Evolutionary conservation across 2,797 vertebrate genomes (phyloP), one percentile per base, ranked within the genome.

Genomic region (Synanceia verrucosa): DNA sequence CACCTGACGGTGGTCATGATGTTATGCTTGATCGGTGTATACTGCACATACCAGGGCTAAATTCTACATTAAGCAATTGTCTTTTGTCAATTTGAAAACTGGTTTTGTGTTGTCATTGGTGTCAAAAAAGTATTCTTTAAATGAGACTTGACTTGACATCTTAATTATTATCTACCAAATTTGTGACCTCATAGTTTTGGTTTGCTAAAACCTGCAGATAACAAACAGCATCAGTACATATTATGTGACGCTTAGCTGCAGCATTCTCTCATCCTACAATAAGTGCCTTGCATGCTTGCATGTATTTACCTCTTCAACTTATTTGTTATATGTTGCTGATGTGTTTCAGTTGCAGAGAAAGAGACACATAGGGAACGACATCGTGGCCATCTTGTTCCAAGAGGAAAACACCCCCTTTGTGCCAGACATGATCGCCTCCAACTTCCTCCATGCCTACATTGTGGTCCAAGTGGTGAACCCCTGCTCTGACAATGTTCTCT

Each of bases 311-410:
- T 14, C 3, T 29, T n/a, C 36, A 47, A 73, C 44, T 0, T 16
- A 19, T 19, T 33, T 23, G 21, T 47, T 9, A 4, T 31, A 0
- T 70, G 51, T 60, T 18, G 13, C 28, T 57, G 3, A 70, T 88
- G 28, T 80, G 33, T 89, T 92, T 10, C 91, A 99, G 97, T 89
- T 99, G 85, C 97, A 99, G 94, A 93, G 96, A 60, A 99, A 99
- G 81, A 93, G 97, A 21, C 97, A 99, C 93, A 97, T 99, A n/a
- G 97, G 97, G 43, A 99, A 99, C 4, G 97, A 99, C 91, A 99
- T 99, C 0, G 97, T 99, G 7, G 97, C 97, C 19, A 86, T 99
- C 48, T 90, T 99, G 47, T 99, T 99, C 91, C 97, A 99, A 93
- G 97, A 99, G 0, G 95, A 97, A 90, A 99, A 95, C 91, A 99